Conservation (phyloP, 1,140 invertebrate species). For the Gyrodactylus bullatarudis region DNA sequence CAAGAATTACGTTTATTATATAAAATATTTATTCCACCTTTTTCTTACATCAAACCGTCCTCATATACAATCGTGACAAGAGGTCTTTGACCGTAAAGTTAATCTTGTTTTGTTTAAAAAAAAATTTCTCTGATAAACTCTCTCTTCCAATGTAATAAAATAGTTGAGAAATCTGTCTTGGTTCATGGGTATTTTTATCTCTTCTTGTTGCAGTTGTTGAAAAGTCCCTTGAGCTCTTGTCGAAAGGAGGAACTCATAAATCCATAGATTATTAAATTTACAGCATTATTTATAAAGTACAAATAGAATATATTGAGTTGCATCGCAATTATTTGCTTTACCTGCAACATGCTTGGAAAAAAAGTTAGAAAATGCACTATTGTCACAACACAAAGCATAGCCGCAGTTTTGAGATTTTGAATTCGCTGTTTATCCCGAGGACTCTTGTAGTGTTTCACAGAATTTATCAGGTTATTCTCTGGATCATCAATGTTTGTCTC, state of each 20-base stretch:
- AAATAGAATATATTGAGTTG: not conserved
- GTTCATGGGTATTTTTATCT: too few species aligned
- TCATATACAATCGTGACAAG: too few species aligned
- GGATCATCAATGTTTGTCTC: not conserved
- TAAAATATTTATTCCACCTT: too few species aligned
- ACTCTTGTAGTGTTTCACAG: not conserved
- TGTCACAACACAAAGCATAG: not conserved
- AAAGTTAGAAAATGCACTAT: not conserved
- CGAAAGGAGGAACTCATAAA: conserved; percentile 1
- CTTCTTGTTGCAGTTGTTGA: not conserved
- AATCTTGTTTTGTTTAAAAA: too few species aligned
- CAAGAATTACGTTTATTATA: too few species aligned
- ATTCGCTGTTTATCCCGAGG: not conserved
- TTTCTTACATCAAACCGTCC: too few species aligned
- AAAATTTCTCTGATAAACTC: too few species aligned
- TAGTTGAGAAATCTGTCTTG: too few species aligned
- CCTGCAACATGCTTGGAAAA: not conserved
- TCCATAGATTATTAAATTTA: not conserved
- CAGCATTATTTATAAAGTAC: conserved; percentile 4
- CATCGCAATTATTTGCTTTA: not conserved
- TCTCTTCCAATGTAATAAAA: too few species aligned
- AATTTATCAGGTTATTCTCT: not conserved
- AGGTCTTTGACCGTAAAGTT: too few species aligned
- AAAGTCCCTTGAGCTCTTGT: not conserved
- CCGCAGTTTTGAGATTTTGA: conserved; percentile 1